These are phyloP conservation scores for Oophaga sylvatica DNA, from an alignment of 2,797 vertebrate genomes.

Conservation along the genomic window DNA sequence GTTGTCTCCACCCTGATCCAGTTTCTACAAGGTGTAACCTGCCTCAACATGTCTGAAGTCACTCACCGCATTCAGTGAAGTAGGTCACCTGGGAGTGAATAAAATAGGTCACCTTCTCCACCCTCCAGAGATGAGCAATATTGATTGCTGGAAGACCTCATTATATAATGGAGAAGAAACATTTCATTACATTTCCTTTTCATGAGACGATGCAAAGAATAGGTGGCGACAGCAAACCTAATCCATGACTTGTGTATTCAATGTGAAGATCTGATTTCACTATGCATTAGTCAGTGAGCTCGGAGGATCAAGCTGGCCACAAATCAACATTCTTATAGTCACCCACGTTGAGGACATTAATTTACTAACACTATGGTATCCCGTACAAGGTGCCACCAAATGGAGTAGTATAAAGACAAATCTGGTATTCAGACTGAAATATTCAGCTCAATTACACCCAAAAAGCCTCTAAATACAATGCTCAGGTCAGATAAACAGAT, in stretches of 20 bases:
- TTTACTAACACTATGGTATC: too few species aligned
- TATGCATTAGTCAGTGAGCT: neutral
- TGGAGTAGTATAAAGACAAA: too few species aligned
- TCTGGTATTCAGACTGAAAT: too few species aligned
- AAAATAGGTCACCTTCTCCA: constrained; percentile 51
- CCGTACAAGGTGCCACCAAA: too few species aligned
- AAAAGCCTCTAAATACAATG: too few species aligned
- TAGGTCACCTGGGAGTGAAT: constrained; percentile 43
- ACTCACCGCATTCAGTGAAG: constrained; percentile 3
- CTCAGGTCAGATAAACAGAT: too few species aligned
- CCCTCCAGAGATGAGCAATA: constrained; percentile 32
- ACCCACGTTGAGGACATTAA: neutral
- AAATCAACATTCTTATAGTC: neutral
- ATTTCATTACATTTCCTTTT: constrained; percentile 35
- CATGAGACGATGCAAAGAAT: neutral
- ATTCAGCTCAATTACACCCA: too few species aligned
- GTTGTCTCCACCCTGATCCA: neutral
- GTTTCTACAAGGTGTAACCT: neutral
- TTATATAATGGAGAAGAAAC: constrained; percentile 34
- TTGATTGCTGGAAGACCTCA: neutral
- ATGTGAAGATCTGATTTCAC: neutral
- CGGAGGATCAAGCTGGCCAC: neutral
- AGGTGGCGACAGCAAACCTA: neutral
- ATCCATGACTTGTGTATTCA: neutral
- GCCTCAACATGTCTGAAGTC: constrained; percentile 3